Percentiles rank a stretch among this genome's conserved stretches.
Evolutionary conservation across 2,888 invertebrate species (phyloP).

Genomic region (Drosophila suboccidentalis): DNA sequence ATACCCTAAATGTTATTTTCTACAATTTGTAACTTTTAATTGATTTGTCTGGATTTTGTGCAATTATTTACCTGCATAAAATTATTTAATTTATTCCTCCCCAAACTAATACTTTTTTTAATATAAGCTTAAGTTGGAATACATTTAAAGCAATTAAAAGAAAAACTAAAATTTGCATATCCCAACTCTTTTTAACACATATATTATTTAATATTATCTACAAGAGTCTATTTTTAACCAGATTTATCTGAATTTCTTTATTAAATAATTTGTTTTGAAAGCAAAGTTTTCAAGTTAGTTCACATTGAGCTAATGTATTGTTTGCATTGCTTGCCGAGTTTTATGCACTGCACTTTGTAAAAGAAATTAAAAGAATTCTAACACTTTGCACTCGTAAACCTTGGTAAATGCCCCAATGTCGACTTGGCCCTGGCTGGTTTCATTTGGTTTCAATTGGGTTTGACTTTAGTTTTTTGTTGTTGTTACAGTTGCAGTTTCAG

Average conservation of each 20-base stretch:
- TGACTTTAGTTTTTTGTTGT: conserved; percentile 20
- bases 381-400: conserved; percentile 71
- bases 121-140: too few relatives aligned
- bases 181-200: too few relatives aligned
- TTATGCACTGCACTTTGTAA: conserved; percentile 37
- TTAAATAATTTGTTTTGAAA: neutral
- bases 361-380: conserved; percentile 64
- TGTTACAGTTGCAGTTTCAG: conserved; percentile 36
- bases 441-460: conserved; percentile 41
- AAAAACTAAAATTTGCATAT: neutral
- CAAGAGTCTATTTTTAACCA: too few relatives aligned
- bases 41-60: too few relatives aligned
- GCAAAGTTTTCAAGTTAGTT: neutral
- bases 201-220: too few relatives aligned
- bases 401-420: conserved; percentile 64
- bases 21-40: too few relatives aligned
- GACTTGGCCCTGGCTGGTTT: conserved; percentile 54
- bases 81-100: neutral
- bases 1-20: too few relatives aligned
- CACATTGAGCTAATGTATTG: neutral
- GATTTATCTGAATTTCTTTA: too few relatives aligned
- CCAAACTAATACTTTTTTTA: neutral
- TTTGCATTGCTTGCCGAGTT: conserved; percentile 31
- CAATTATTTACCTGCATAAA: too few relatives aligned
- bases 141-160: too few relatives aligned